Evolutionary conservation across 2,797 vertebrate species (phyloP).

Genomic region (Rhabdophis nuchalis): DNA sequence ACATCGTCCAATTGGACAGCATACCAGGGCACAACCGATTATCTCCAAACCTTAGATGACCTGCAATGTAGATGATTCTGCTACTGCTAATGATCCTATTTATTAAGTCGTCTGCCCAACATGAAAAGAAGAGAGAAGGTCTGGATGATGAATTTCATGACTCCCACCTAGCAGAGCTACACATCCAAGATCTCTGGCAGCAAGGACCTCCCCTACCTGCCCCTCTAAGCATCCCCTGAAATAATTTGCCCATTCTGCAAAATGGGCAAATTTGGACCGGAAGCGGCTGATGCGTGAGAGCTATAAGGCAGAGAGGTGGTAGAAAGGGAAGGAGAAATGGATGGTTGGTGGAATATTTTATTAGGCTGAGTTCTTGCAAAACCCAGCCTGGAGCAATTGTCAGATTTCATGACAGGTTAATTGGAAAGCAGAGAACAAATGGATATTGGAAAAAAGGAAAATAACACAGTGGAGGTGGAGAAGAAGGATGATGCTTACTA

Average conservation of each 20-base stretch:
- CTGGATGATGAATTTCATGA: background rate
- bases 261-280: background rate
- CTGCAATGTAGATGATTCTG: background rate
- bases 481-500: background rate
- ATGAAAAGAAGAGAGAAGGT: background rate
- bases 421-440: slow-evolving; percentile 14
- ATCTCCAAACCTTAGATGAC: background rate
- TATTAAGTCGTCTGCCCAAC: background rate
- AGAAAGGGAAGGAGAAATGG: background rate
- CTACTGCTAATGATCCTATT: background rate
- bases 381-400: background rate
- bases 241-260: background rate
- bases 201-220: background rate
- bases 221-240: background rate
- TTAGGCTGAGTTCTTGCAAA: background rate
- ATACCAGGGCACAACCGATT: background rate
- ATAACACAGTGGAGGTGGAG: background rate
- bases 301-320: background rate
- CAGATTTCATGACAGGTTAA: slow-evolving; percentile 3
- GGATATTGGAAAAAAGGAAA: background rate
- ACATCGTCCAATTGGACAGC: too few relatives aligned
- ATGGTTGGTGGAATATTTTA: background rate
- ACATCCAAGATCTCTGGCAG: background rate
- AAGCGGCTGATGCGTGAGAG: background rate
- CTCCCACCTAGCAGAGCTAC: background rate